Conservation (phyloP, 1,140 invertebrate genomes). For the Plectus sambesii region DNA sequence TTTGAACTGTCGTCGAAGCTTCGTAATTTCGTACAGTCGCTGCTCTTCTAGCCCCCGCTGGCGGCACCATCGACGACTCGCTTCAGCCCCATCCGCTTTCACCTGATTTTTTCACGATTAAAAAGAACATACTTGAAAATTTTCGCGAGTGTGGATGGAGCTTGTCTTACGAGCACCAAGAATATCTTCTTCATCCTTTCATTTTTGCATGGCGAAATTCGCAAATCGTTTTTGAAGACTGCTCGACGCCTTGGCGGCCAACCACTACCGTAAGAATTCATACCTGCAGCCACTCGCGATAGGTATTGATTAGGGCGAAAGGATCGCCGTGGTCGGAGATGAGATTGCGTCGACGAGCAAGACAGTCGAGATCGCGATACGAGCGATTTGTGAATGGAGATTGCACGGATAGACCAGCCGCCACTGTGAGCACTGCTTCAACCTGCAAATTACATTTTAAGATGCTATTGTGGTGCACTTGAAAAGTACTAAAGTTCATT, state of each 20-base stretch:
- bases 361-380: constrained; percentile 36
- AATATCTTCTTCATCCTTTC: too few species aligned
- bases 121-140: neutral
- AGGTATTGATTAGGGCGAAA: constrained; percentile 74
- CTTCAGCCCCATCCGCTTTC: constrained; percentile 50
- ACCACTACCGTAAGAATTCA: too few species aligned
- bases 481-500: too few species aligned
- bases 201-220: too few species aligned
- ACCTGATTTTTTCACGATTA: constrained; percentile 45
- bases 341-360: constrained; percentile 64
- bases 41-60: constrained; percentile 82
- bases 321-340: constrained; percentile 91
- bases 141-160: neutral
- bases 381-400: constrained; percentile 78
- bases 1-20: constrained; percentile 67
- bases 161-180: too few species aligned
- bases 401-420: constrained; percentile 82
- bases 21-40: constrained; percentile 86
- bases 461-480: too few species aligned
- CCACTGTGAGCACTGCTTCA: constrained; percentile 79
- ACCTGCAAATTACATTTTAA: too few species aligned
- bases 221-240: too few species aligned
- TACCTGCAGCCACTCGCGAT: constrained; percentile 78
- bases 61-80: constrained; percentile 65
- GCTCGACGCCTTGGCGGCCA: too few species aligned